Percentiles rank a stretch among this genome's conserved stretches.
These are phyloP conservation scores for Ptyas mucosa DNA, from an alignment of 2,113 vertebrate species.

Conservation along the genomic window DNA sequence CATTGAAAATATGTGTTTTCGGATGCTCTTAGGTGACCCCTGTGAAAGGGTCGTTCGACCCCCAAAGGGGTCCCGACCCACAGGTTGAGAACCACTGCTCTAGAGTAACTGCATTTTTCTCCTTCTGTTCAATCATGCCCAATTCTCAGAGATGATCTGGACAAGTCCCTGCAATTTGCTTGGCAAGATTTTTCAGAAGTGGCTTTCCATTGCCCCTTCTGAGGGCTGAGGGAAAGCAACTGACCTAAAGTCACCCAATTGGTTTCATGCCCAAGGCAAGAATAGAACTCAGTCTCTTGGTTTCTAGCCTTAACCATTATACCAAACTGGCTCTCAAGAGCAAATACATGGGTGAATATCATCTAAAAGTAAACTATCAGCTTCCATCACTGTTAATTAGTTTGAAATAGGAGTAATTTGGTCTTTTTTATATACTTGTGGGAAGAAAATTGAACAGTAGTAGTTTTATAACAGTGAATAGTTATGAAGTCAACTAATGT, in stretches of 20 bases:
- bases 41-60: no score
- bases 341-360: neutral
- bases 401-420: neutral
- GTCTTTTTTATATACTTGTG: neutral
- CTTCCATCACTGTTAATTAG: neutral
- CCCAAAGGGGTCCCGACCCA: no score
- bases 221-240: neutral
- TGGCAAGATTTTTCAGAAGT: no score
- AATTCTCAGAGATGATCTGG: neutral
- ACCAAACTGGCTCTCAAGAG: neutral
- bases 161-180: neutral
- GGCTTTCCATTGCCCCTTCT: neutral
- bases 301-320: neutral
- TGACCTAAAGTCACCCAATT: neutral
- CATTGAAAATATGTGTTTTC: no score
- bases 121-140: neutral
- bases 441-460: constrained; percentile 17
- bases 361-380: neutral
- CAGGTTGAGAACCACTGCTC: no score
- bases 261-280: neutral
- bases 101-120: neutral
- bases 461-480: neutral
- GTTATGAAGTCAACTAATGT: neutral
- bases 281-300: neutral
- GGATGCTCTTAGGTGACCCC: no score